Percentiles rank a stretch among this genome's conserved stretches.
Conservation (phyloP, 2,797 vertebrate genomes). For the Enteromius fasciolatus region DNA sequence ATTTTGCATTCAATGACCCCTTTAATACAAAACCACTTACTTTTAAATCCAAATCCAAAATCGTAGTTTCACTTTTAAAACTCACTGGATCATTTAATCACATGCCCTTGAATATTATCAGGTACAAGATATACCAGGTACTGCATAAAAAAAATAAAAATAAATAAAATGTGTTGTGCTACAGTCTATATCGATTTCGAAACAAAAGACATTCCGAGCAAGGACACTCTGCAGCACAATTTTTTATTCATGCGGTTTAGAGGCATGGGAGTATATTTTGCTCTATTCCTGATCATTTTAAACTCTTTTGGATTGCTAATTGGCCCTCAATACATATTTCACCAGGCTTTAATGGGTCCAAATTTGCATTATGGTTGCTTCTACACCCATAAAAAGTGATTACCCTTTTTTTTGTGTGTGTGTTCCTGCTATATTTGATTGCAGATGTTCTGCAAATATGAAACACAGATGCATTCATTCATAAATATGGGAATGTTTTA, state of each 20-base stretch:
- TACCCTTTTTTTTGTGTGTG: background rate
- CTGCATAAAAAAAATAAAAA: too few species aligned
- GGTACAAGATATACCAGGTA: background rate
- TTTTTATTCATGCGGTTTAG: background rate
- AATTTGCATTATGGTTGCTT: conserved; percentile 33
- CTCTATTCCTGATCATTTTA: background rate
- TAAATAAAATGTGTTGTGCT: background rate
- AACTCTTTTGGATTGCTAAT: conserved; percentile 21
- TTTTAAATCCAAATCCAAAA: background rate
- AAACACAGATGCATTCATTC: background rate
- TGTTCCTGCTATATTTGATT: background rate
- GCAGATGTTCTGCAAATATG: conserved; percentile 33
- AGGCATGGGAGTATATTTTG: background rate
- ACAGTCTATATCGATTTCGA: background rate
- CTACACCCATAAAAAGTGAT: conserved; percentile 36
- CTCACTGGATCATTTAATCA: background rate
- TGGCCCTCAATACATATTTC: conserved; percentile 1
- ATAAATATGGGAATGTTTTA: conserved; percentile 1
- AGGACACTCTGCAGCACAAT: background rate
- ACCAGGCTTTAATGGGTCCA: conserved; percentile 18
- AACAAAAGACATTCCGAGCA: background rate
- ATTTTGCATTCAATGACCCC: too few species aligned
- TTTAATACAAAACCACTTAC: too few species aligned
- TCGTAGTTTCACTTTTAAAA: background rate
- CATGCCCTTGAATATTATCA: background rate